These are phyloP conservation scores for Parnassius glacialis DNA, from an alignment of 2,888 invertebrate species.

Conservation along the genomic window DNA sequence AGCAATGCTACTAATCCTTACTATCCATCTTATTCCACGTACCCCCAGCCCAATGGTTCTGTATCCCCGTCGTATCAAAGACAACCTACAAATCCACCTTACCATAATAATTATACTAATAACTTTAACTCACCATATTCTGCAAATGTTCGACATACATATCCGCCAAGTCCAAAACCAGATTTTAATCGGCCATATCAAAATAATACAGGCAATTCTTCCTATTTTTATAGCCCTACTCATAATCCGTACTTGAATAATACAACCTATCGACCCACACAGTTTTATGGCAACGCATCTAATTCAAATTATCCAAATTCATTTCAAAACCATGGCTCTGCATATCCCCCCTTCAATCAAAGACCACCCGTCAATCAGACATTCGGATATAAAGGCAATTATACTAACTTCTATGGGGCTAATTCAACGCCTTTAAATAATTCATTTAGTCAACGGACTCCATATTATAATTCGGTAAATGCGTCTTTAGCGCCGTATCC, in stretches of 20 bases:
- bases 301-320: not conserved
- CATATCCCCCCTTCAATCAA: not conserved
- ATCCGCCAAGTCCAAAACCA: slow-evolving; percentile 32
- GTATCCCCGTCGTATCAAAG: slow-evolving; percentile 1
- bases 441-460: not conserved
- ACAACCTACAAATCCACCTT: not conserved
- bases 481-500: not conserved
- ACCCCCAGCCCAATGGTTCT: slow-evolving; percentile 1
- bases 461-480: not conserved
- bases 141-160: slow-evolving; percentile 23
- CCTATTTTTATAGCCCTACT: not conserved
- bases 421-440: not conserved
- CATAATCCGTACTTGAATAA: not conserved
- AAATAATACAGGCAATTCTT: slow-evolving; percentile 12
- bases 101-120: slow-evolving; percentile 28
- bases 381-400: not conserved
- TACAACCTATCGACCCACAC: not conserved
- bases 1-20: not conserved
- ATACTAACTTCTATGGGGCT: not conserved
- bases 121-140: slow-evolving; percentile 30
- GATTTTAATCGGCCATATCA: slow-evolving; percentile 28
- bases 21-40: not conserved
- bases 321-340: not conserved
- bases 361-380: not conserved
- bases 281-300: not conserved